Percentiles rank a stretch among this genome's conserved stretches.
Evolutionary conservation across 2,113 vertebrate species (phyloP).

Genomic region (Oriolus oriolus): DNA sequence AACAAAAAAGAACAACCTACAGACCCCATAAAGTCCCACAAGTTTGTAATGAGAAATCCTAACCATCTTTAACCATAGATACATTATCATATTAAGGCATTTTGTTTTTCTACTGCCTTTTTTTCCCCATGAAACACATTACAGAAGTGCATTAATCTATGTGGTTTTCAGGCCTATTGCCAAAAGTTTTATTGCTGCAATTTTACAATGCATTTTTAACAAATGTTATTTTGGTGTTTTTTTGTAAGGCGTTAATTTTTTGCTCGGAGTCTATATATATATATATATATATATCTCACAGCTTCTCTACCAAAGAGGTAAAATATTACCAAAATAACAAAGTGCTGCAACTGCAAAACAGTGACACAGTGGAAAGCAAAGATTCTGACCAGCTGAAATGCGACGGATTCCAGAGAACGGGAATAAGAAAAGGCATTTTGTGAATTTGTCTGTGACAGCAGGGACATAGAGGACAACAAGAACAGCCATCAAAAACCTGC

Average conservation of each 20-base stretch:
- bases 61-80: neutral
- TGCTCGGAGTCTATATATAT: neutral
- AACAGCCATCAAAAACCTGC: neutral
- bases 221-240: too few relatives aligned
- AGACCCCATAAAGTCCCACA: rapidly evolving
- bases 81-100: rapidly evolving
- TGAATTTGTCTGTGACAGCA: neutral
- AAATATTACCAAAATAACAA: neutral
- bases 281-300: neutral
- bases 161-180: neutral
- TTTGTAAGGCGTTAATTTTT: neutral
- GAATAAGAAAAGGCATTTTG: neutral
- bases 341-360: neutral
- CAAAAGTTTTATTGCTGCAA: neutral
- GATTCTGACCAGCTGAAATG: neutral
- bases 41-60: rapidly evolving
- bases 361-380: neutral
- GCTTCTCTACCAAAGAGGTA: neutral
- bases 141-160: neutral
- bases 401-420: neutral
- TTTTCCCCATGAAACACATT: neutral
- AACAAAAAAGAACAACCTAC: neutral
- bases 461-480: neutral
- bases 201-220: neutral
- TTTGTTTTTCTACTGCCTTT: neutral